A percentile compares a stretch with the other conserved stretches of the same genome.
phyloP scores from a whole-genome alignment of 2,888 invertebrate species.

The Hipparchia semele region DNA sequence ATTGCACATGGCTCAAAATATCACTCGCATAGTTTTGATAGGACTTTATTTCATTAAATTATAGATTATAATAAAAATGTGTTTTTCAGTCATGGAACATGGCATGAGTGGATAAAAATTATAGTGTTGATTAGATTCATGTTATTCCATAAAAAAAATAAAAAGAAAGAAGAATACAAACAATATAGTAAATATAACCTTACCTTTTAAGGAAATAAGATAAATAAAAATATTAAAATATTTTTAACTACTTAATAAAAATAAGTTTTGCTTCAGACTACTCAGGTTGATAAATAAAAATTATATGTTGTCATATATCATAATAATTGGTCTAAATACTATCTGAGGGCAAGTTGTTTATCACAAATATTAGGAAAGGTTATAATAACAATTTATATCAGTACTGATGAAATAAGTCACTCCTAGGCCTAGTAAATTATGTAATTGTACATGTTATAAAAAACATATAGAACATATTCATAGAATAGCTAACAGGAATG shows the following conservation, averaged over 20 bases:
- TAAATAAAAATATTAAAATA: not conserved
- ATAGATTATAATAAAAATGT: too few relatives aligned
- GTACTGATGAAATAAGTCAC: constrained; percentile 40
- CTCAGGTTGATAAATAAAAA: not conserved
- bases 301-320: not conserved
- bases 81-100: too few relatives aligned
- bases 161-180: too few relatives aligned
- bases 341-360: constrained; percentile 23
- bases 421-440: constrained; percentile 18
- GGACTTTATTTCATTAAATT: too few relatives aligned
- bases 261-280: not conserved
- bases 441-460: constrained; percentile 10
- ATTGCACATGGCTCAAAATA: too few relatives aligned
- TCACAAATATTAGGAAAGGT: constrained; percentile 47
- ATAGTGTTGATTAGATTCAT: too few relatives aligned
- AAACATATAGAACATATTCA: not conserved
- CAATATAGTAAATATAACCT: not conserved
- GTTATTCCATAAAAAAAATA: too few relatives aligned
- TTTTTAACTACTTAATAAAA: not conserved
- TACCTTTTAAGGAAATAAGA: not conserved
- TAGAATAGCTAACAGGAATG: not conserved
- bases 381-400: constrained; percentile 56
- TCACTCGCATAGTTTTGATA: too few relatives aligned
- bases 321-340: not conserved
- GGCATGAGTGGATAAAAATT: too few relatives aligned